Conservation (phyloP, 2,888 invertebrate species). For the Masnerella sp. region DNA sequence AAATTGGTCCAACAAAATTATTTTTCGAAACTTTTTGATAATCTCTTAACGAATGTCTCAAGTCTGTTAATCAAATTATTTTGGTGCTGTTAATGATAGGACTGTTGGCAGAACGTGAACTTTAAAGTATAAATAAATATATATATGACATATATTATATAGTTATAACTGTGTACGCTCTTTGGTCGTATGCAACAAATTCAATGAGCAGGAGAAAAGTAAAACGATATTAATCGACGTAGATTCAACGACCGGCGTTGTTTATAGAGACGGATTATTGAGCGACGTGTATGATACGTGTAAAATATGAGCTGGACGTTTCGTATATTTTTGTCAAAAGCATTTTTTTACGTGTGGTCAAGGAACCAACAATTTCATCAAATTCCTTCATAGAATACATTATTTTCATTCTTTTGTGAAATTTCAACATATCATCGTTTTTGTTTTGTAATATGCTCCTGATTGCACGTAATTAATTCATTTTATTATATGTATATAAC, state of each 20-base stretch:
- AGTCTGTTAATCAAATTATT: constrained; percentile 51
- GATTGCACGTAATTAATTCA: constrained; percentile 12
- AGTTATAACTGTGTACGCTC: constrained; percentile 50
- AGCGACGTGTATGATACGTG: constrained; percentile 25
- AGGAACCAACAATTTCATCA: neutral
- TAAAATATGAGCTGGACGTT: constrained; percentile 22
- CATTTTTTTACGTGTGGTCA: constrained; percentile 16
- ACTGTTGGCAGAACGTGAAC: constrained; percentile 37
- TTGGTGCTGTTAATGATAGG: constrained; percentile 57
- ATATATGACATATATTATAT: constrained; percentile 44
- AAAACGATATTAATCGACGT: constrained; percentile 22
- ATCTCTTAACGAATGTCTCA: constrained; percentile 30
- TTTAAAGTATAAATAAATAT: constrained; percentile 45
- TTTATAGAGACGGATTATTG: too few species aligned
- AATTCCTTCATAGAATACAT: neutral
- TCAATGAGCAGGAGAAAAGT: constrained; percentile 6
- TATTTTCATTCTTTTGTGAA: constrained; percentile 5
- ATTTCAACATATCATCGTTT: constrained; percentile 9
- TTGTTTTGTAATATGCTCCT: neutral
- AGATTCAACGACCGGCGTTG: constrained; percentile 23
- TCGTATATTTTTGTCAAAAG: constrained; percentile 5
- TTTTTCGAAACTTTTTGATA: constrained; percentile 37
- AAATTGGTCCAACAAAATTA: constrained; percentile 40
- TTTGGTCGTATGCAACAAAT: constrained; percentile 28
- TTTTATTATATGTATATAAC: constrained; percentile 28